phyloP scores from a whole-genome alignment of 1,140 invertebrate species.

The Conopomorpha cramerella region DNA sequence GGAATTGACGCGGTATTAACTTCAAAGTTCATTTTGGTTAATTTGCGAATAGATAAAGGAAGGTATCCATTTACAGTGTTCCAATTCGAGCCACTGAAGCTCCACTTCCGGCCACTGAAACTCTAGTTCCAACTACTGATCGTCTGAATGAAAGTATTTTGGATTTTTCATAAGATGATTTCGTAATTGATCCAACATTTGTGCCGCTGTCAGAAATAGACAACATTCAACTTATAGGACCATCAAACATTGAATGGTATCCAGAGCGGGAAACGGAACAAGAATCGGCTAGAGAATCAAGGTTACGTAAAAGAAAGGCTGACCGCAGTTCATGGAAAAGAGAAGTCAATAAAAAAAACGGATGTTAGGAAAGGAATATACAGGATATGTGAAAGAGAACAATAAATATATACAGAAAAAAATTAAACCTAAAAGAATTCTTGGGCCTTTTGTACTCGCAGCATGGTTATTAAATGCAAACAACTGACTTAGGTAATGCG shows the following conservation, averaged over 20 bases:
- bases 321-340: not conserved
- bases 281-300: not conserved
- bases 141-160: too few species aligned
- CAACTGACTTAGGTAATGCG: constrained; percentile 7
- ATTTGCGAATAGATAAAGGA: too few species aligned
- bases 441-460: constrained; percentile 5
- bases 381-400: constrained; percentile 8
- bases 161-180: not conserved
- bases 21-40: too few species aligned
- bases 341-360: not conserved
- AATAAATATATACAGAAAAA: constrained; percentile 6
- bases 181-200: not conserved
- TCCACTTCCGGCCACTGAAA: too few species aligned
- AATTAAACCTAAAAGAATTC: constrained; percentile 7
- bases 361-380: not conserved
- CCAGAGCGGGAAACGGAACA: not conserved
- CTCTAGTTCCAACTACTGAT: too few species aligned
- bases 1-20: too few species aligned
- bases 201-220: not conserved
- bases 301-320: not conserved
- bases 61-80: too few species aligned
- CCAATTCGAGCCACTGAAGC: too few species aligned
- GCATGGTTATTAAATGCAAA: constrained; percentile 5
- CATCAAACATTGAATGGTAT: not conserved
- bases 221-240: not conserved